These are phyloP conservation scores for Notamacropus eugenii DNA, from an alignment of 2,797 vertebrate genomes.

Conservation along the genomic window DNA sequence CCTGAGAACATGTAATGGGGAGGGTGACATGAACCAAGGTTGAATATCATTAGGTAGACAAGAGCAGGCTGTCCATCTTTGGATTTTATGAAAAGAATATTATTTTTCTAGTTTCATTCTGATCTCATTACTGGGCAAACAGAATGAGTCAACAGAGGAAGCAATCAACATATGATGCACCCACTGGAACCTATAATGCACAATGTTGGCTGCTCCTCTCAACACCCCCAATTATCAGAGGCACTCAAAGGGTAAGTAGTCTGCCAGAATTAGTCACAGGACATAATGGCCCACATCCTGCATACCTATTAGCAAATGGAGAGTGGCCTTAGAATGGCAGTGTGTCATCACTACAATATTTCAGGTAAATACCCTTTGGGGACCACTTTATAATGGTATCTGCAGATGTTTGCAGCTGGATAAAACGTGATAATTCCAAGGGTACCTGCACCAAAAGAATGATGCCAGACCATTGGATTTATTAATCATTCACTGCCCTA, in stretches of 20 bases:
- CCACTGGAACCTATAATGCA: conserved; percentile 72
- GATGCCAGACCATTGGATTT: neutral
- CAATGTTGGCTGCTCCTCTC: conserved; percentile 75
- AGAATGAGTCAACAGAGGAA: conserved; percentile 79
- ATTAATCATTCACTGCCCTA: neutral
- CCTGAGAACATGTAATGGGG: neutral
- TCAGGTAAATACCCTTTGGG: conserved; percentile 1
- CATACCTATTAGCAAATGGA: conserved; percentile 47
- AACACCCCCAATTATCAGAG: conserved; percentile 75
- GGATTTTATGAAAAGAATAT: conserved; percentile 77
- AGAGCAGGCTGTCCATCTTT: conserved; percentile 64
- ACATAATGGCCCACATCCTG: conserved; percentile 17
- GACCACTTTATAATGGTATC: conserved; percentile 1
- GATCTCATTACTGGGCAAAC: conserved; percentile 76
- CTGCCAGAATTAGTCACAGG: conserved; percentile 64
- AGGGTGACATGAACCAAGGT: neutral
- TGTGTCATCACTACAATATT: conserved; percentile 51
- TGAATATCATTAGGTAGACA: conserved; percentile 48
- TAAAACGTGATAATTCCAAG: conserved; percentile 5
- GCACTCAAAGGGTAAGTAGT: conserved; percentile 71
- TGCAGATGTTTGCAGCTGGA: conserved; percentile 9
- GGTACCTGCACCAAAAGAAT: neutral
- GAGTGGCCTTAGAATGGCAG: conserved; percentile 25
- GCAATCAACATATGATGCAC: conserved; percentile 75
- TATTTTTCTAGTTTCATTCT: conserved; percentile 77